Base-by-base conservation (phyloP, 1,140 invertebrate genomes). In the Cardiocondyla obscurior region DNA sequence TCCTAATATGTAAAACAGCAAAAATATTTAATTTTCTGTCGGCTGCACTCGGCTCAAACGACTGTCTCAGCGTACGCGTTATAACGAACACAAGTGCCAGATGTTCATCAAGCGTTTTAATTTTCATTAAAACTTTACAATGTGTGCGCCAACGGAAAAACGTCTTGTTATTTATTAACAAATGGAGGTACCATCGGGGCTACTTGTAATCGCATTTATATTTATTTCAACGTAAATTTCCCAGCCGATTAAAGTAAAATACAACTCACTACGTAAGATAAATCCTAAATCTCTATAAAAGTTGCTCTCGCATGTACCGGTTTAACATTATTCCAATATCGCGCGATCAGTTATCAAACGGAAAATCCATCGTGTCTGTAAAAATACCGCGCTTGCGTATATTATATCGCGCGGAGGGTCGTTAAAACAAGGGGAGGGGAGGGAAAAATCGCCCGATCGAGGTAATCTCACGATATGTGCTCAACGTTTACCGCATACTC, bases 71-170 rank as follows among this genome's bases (percentile, higher is more conserved):
- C 58, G 64, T 77, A 88, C 76, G 49, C 85, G 36, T 39, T 76
- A 87, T 87, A 82, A 87, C 76, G 70, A 64, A 82, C 86, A 88
- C 77, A 85, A 76, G 85, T 85, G 85, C 76, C 28, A 44, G 39
- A 33, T 69, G 74, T 87, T n/a, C n/a, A n/a, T n/a, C 76, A 62
- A 82, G 70, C 67, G 85, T n/a, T n/a, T n/a, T n/a, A 82, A 83
- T 82, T 88, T 88, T 88, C 86, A 88, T 88, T 88, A 88, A 88
- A 87, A 88, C 85, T 88, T 87, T 82, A 88, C 77, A 85, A 84
- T 39, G 36, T 81, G 53, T 39, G 19, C n/a, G 60, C 36, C 49
- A 39, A n/a, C 46, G 16, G 76, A 86, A 87, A 84, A 87, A 70
- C 72, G 3, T 49, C 74, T 69, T 64, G 69, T 74, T 69, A 69